These are phyloP conservation scores for Mirounga angustirostris DNA, from an alignment of 2,113 vertebrate genomes.

Conservation along the genomic window DNA sequence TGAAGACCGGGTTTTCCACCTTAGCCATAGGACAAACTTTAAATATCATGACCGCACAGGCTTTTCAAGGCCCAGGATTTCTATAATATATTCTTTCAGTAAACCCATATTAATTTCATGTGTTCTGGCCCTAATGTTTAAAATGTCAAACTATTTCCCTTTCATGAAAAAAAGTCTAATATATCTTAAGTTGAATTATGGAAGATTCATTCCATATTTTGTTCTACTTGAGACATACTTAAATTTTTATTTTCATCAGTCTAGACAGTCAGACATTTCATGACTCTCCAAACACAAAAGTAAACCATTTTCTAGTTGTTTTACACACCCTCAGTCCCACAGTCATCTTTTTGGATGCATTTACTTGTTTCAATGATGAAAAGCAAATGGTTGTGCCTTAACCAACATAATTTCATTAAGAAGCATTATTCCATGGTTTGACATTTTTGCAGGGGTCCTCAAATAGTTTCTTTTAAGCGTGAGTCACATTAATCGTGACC, in stretches of 20 bases:
- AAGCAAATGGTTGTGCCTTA: neutral
- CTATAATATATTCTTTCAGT: neutral
- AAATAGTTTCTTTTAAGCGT: neutral
- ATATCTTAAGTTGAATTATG: neutral
- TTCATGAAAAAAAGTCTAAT: neutral
- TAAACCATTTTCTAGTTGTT: neutral
- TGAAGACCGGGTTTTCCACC: neutral
- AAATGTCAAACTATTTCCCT: neutral
- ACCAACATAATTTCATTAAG: neutral
- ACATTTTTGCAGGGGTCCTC: neutral
- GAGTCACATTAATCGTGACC: neutral
- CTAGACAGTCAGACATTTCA: neutral
- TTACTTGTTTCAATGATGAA: conserved; percentile 20
- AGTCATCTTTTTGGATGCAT: neutral
- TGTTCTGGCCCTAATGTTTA: neutral
- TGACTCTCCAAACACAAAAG: neutral
- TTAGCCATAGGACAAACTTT: neutral
- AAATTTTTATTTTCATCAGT: conserved; percentile 7
- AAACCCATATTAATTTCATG: neutral
- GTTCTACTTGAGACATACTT: neutral
- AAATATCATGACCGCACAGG: neutral
- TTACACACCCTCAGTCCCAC: neutral
- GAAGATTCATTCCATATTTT: conserved; percentile 27
- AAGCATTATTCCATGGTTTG: neutral
- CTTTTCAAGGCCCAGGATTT: neutral